Conservation (phyloP, 2,113 vertebrate genomes). For the Marmota flaviventris region DNA sequence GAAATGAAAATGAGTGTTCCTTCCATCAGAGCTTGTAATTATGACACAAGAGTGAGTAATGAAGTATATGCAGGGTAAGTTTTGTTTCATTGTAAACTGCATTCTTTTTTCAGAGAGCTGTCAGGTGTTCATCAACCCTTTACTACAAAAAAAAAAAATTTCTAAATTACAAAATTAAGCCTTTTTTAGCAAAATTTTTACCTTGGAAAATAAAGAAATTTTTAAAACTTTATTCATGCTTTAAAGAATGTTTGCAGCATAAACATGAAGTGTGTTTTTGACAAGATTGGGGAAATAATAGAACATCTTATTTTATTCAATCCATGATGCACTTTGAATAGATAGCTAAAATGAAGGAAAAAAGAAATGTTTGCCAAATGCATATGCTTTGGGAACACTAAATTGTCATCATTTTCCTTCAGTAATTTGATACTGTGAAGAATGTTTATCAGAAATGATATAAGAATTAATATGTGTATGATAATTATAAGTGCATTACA, state of each 20-base stretch:
- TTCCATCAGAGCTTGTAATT: background rate
- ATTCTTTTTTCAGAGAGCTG: background rate
- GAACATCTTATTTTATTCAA: background rate
- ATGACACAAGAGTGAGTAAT: background rate
- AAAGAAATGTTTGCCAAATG: background rate
- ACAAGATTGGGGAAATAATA: background rate
- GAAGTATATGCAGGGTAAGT: background rate
- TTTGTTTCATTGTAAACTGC: background rate
- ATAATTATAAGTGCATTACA: background rate
- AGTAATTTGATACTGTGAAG: background rate
- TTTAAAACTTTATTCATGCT: background rate
- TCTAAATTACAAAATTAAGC: background rate
- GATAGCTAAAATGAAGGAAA: background rate
- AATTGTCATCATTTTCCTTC: background rate
- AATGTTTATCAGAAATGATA: background rate
- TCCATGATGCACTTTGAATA: background rate
- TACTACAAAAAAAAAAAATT: background rate
- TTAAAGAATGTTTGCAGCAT: background rate
- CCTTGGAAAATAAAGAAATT: background rate
- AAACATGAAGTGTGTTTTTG: background rate
- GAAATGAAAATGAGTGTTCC: background rate
- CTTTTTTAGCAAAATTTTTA: background rate
- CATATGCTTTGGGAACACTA: slow-evolving; percentile 9
- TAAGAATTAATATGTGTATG: background rate
- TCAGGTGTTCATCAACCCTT: background rate